phyloP scores from a whole-genome alignment of 2,888 invertebrate genomes.

The Tineola bisselliella region DNA sequence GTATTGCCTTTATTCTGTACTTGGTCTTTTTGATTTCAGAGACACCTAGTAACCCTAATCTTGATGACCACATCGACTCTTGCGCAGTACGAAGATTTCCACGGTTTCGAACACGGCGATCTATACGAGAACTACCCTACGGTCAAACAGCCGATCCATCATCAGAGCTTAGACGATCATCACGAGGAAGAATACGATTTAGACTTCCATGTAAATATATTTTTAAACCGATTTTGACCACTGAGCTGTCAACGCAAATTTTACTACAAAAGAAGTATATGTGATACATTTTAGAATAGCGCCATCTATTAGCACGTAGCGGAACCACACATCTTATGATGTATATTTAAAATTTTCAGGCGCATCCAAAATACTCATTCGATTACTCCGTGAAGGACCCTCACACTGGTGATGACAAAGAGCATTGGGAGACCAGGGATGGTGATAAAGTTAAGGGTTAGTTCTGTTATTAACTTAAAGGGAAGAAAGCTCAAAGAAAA shows the following conservation, averaged over 20 bases:
- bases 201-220: constrained; percentile 51
- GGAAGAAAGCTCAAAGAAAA: no score
- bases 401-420: constrained; percentile 68
- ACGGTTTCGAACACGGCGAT: constrained; percentile 38
- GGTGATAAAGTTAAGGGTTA: constrained; percentile 70
- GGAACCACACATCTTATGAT: no score
- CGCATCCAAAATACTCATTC: constrained; percentile 67
- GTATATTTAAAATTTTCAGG: no score
- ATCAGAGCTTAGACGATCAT: constrained; percentile 33
- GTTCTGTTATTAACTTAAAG: neutral
- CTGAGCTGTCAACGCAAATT: no score
- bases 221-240: neutral
- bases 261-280: no score
- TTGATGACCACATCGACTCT: constrained; percentile 28
- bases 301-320: no score
- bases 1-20: neutral
- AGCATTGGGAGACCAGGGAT: constrained; percentile 70
- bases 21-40: constrained; percentile 4
- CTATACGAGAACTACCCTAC: constrained; percentile 26
- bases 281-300: no score
- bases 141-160: constrained; percentile 16
- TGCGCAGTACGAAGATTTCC: constrained; percentile 49
- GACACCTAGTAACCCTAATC: constrained; percentile 22
- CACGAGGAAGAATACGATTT: constrained; percentile 44
- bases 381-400: constrained; percentile 70